Evolutionary conservation across 2,113 vertebrate species (phyloP).

Genomic region (Crotophaga sulcirostris): DNA sequence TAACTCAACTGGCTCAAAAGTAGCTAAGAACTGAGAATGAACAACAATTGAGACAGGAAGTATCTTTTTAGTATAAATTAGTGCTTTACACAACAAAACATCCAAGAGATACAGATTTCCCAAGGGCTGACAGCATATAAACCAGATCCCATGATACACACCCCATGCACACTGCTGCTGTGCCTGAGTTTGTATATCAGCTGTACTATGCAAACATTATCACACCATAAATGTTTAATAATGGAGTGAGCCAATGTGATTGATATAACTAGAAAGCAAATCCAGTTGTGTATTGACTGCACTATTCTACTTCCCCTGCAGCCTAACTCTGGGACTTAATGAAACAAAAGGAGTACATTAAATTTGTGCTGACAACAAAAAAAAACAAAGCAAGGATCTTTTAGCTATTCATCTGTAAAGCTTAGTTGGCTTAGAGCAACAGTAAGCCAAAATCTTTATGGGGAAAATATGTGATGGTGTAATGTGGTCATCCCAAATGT

Average conservation of each 20-base stretch:
- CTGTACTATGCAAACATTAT: neutral
- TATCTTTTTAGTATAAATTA: neutral
- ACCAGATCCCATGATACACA: neutral
- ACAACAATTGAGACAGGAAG: neutral
- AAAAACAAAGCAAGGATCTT: neutral
- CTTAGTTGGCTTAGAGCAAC: neutral
- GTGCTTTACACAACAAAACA: neutral
- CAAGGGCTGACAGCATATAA: neutral
- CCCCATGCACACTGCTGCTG: neutral
- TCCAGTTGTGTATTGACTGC: conserved; percentile 20
- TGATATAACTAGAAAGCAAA: conserved; percentile 41
- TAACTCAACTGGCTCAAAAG: neutral
- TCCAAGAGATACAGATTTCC: neutral
- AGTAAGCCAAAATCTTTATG: conserved; percentile 12
- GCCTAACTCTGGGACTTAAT: conserved; percentile 12
- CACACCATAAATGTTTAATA: conserved; percentile 46
- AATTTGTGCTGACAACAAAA: conserved; percentile 61
- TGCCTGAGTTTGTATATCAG: neutral
- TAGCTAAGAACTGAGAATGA: neutral
- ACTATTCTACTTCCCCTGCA: neutral
- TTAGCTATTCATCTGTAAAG: neutral
- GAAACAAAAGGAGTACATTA: conserved; percentile 71
- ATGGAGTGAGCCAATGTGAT: conserved; percentile 12
- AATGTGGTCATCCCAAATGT: conserved; percentile 42
- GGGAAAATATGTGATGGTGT: conserved; percentile 19